Conservation (phyloP, 2,797 vertebrate genomes). For the Sebastes baramenuke region DNA sequence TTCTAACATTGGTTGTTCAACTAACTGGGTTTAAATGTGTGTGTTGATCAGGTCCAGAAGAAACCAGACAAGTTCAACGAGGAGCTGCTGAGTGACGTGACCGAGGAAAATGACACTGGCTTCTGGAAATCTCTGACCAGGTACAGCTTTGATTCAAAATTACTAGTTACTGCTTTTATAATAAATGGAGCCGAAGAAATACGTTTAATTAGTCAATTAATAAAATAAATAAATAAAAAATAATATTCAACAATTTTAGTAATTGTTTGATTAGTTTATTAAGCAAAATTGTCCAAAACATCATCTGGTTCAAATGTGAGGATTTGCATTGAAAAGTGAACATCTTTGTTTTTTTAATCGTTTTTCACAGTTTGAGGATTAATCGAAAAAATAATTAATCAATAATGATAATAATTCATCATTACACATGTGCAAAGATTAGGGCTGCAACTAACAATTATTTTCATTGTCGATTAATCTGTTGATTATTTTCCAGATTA, state of each 20-base stretch:
- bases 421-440: too few relatives aligned
- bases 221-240: neutral
- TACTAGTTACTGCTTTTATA: neutral
- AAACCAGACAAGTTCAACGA: constrained; percentile 94
- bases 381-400: neutral
- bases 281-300: neutral
- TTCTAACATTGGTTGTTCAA: neutral
- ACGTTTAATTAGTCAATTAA: neutral
- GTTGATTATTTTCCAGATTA: too few relatives aligned
- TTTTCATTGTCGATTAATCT: too few relatives aligned
- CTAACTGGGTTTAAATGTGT: neutral
- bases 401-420: neutral
- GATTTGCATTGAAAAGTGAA: neutral
- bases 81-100: constrained; percentile 93
- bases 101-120: constrained; percentile 89
- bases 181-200: neutral
- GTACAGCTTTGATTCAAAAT: constrained; percentile 64
- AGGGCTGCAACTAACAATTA: too few relatives aligned
- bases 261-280: too few relatives aligned
- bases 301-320: neutral
- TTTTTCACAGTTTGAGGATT: neutral
- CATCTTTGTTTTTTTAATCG: neutral
- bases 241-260: neutral
- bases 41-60: constrained; percentile 91
- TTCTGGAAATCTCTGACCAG: constrained; percentile 97